Evolutionary conservation across 2,797 vertebrate genomes (phyloP).

Genomic region (Cephalopachus bancanus): DNA sequence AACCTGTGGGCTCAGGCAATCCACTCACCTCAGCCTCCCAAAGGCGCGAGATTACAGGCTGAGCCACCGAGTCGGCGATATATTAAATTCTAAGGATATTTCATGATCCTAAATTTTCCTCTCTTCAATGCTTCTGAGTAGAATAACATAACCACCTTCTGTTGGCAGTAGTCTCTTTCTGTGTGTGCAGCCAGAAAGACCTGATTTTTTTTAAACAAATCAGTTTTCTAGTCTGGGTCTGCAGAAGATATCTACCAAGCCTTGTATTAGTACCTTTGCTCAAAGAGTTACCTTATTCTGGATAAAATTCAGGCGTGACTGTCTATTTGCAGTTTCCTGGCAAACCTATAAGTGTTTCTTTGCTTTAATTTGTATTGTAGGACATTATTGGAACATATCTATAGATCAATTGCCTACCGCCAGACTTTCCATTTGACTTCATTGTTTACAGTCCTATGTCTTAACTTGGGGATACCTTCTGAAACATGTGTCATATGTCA

Average conservation of each 20-base stretch:
- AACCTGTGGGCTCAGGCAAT: no score
- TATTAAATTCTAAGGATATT: not conserved
- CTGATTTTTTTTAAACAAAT: not conserved
- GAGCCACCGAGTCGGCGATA: no score
- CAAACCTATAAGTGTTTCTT: fast-evolving
- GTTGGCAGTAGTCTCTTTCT: not conserved
- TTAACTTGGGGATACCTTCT: not conserved
- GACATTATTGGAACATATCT: not conserved
- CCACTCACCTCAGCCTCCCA: no score
- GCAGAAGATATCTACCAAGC: not conserved
- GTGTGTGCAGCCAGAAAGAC: not conserved
- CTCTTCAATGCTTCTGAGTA: not conserved
- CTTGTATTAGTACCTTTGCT: not conserved
- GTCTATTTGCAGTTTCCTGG: not conserved
- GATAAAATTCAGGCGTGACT: not conserved
- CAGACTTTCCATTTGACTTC: not conserved
- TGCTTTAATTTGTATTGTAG: not conserved
- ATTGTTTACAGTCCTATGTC: not conserved
- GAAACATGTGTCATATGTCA: fast-evolving
- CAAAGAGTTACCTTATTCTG: not conserved
- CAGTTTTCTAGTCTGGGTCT: not conserved
- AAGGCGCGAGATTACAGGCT: no score
- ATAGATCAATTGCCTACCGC: not conserved
- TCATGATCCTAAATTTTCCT: not conserved
- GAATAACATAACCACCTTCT: not conserved